Percentiles rank a stretch among this genome's conserved stretches.
Conservation (phyloP, 1,140 invertebrate genomes). For the Trachymyrmex cornetzi region DNA sequence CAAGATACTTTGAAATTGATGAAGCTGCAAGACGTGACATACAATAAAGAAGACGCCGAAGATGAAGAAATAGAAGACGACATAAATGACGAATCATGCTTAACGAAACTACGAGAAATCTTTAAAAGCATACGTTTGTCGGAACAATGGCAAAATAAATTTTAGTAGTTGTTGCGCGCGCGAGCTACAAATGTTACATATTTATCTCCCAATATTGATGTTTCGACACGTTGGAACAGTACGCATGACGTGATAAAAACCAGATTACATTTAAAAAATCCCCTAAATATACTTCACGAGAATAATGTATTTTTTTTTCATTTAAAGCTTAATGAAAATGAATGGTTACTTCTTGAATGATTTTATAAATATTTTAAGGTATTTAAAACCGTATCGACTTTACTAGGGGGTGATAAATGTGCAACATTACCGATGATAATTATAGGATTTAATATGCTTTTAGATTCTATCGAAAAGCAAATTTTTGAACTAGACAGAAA, state of each 20-base stretch:
- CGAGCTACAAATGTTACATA: constrained; percentile 27
- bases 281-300: constrained; percentile 78
- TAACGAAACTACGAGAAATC: constrained; percentile 32
- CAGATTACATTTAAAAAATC: constrained; percentile 65
- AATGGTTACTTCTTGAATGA: constrained; percentile 54
- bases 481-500: constrained; percentile 34
- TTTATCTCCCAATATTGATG: constrained; percentile 23
- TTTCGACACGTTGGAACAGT: constrained; percentile 46
- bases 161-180: constrained; percentile 22
- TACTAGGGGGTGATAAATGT: constrained; percentile 60
- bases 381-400: constrained; percentile 55
- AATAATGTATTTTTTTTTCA: constrained; percentile 1
- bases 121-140: constrained; percentile 30
- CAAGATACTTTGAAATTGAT: constrained; percentile 50
- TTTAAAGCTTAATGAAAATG: constrained; percentile 33
- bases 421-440: constrained; percentile 59
- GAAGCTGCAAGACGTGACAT: constrained; percentile 19
- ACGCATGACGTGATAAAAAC: constrained; percentile 35
- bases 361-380: constrained; percentile 45
- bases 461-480: constrained; percentile 77
- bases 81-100: background rate
- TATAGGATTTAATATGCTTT: constrained; percentile 76
- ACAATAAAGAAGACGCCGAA: background rate
- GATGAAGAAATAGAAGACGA: constrained; percentile 7
- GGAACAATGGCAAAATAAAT: constrained; percentile 49